phyloP scores from a whole-genome alignment of 1,140 invertebrate genomes.

The Drosophila ananassae region DNA sequence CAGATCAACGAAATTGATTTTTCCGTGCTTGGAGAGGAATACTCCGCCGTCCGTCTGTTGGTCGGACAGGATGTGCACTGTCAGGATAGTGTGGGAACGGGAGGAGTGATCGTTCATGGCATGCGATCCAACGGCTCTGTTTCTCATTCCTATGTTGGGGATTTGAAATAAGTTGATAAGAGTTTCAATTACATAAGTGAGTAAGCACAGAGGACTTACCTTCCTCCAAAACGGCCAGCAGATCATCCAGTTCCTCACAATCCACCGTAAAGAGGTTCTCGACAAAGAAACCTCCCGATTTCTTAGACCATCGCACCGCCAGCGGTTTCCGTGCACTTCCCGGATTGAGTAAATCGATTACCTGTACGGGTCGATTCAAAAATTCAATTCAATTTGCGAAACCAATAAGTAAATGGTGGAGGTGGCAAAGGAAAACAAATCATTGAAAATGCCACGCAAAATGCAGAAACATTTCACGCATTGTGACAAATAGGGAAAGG shows the following conservation, averaged over 20 bases:
- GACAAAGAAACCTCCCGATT: conserved; percentile 95
- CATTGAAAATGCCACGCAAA: conserved; percentile 71
- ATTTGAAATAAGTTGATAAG: neutral
- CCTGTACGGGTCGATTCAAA: conserved; percentile 86
- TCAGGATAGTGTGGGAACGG: conserved; percentile 97
- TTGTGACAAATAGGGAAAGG: conserved; percentile 27
- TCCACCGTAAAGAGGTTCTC: conserved; percentile 98
- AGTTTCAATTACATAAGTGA: neutral
- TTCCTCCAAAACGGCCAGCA: conserved; percentile 97
- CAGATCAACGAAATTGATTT: conserved; percentile 97
- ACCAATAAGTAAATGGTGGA: conserved; percentile 54
- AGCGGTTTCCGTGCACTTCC: conserved; percentile 92
- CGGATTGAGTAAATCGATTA: conserved; percentile 96
- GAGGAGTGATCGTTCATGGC: conserved; percentile 98
- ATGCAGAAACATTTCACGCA: conserved; percentile 51
- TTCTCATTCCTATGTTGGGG: conserved; percentile 88
- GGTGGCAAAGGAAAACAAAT: conserved; percentile 60
- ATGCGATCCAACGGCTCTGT: conserved; percentile 93
- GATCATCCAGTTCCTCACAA: conserved; percentile 96
- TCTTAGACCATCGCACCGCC: conserved; percentile 96
- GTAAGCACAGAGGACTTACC: conserved; percentile 85
- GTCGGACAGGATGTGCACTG: conserved; percentile 93
- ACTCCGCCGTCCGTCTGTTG: conserved; percentile 91
- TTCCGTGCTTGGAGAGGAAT: conserved; percentile 94
- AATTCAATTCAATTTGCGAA: conserved; percentile 75